Evolutionary conservation across 2,113 vertebrate genomes (phyloP), one percentile per base, ranked within the genome.

Genomic region (Telmatochromis bifrenatus): DNA sequence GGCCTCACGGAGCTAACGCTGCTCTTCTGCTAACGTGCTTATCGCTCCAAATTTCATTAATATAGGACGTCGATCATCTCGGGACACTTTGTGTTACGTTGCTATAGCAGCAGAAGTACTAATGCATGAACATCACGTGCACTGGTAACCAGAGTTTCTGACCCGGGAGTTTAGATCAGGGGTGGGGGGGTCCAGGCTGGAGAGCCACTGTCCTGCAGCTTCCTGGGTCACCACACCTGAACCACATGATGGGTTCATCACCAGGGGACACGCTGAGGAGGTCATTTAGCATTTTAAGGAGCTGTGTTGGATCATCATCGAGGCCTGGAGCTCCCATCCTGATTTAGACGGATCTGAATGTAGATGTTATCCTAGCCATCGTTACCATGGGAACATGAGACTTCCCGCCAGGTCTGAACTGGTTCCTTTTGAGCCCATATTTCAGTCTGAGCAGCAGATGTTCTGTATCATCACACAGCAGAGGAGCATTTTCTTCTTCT

Each of bases 21-120:
- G 65, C 14, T 45, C 39, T 45, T 73, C 39, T 73, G 39, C 68
- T 73, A 9, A 4, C 8, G 21, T 68, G 31, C n/a, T 0, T 65
- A 14, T 39, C 1, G 35, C 33, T 42, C 35, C 7, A 26, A 15
- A 26, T 17, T 15, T 7, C 39, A 73, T 45, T 7, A 10, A 45
- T 17, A 26, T 26, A 45, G 60, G 31, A 15, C 62, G n/a, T 21
- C 12, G 12, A 0, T 42, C 65, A 23, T 15, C 65, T 23, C 7
- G 0, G 62, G 62, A 39, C 62, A 14, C 62, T 39, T 39, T 70
- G 4, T 14, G 37, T 39, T 15, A 15, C 33, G 7, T 14, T 23
- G 9, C 39, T 26, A 45, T 73, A 0, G 15, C 0, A 45, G 65
- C 14, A 0, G 39, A 26, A 17, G 39, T 42, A 73, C 39, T 47